A percentile compares a stretch with the other conserved stretches of the same genome.
phyloP scores from a whole-genome alignment of 2,888 invertebrate genomes.

The Nomada ruficornis region DNA sequence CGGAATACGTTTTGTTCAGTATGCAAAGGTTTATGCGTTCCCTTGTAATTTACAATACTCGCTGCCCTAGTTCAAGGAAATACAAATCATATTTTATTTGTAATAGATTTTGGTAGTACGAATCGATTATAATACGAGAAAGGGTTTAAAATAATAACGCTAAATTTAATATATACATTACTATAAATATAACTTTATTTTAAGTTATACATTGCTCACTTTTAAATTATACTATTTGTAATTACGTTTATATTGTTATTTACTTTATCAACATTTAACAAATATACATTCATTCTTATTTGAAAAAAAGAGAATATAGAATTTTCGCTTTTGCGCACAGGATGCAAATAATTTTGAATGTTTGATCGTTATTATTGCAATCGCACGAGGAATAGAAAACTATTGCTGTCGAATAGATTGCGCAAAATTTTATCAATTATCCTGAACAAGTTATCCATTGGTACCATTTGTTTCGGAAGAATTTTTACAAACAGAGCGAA shows the following conservation, averaged over 20 bases:
- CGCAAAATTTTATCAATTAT: conserved; percentile 24
- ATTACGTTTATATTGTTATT: conserved; percentile 21
- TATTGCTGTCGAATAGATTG: conserved; percentile 6
- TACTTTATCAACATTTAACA: neutral
- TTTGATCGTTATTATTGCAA: neutral
- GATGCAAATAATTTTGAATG: neutral
- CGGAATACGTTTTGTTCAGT: neutral
- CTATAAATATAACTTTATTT: conserved; percentile 14
- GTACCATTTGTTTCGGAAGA: conserved; percentile 3
- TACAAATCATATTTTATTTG: neutral
- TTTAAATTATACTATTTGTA: conserved; percentile 22
- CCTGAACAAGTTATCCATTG: conserved; percentile 2
- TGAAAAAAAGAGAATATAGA: neutral
- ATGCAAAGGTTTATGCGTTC: neutral
- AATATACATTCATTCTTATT: conserved; percentile 21
- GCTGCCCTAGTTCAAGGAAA: neutral
- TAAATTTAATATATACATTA: conserved; percentile 12
- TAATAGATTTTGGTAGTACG: neutral
- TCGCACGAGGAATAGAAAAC: neutral
- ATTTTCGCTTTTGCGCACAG: neutral
- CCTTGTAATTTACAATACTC: conserved; percentile 1
- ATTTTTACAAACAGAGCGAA: conserved; percentile 8
- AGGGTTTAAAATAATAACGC: conserved; percentile 17
- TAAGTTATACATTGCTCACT: neutral
- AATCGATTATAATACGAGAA: conserved; percentile 9